phyloP scores from a whole-genome alignment of 2,888 invertebrate genomes.

The Periphyllus acericola region DNA sequence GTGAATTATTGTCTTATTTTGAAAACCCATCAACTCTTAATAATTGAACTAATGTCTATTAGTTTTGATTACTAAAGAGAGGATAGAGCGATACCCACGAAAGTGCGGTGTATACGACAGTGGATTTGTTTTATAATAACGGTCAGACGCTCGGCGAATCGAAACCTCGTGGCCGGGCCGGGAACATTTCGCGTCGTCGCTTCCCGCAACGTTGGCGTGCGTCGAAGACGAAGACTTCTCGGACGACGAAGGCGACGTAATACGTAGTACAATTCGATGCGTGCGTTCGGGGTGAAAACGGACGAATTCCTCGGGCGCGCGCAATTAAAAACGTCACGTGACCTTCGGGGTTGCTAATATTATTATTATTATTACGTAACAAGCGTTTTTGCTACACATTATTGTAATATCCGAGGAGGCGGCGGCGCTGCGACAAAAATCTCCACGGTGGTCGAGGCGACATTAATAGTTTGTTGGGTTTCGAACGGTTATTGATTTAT shows the following conservation, averaged over 20 bases:
- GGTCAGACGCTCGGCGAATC: constrained; percentile 12
- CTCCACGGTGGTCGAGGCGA: neutral
- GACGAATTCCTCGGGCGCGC: constrained; percentile 15
- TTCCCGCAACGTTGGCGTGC: constrained; percentile 47
- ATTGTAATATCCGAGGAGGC: neutral
- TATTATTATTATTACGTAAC: neutral
- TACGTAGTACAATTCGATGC: neutral
- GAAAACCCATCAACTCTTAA: no score
- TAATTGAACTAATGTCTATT: no score
- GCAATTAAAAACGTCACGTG: neutral
- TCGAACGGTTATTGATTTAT: neutral
- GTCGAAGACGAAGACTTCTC: neutral
- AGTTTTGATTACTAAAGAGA: no score
- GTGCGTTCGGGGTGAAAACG: constrained; percentile 30
- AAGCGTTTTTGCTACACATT: neutral
- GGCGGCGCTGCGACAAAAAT: constrained; percentile 9
- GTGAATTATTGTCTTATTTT: no score
- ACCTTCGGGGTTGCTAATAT: neutral
- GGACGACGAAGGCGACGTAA: neutral
- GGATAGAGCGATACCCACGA: no score
- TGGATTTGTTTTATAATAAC: neutral
- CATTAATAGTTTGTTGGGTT: constrained; percentile 10
- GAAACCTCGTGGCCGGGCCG: constrained; percentile 33
- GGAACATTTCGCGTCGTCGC: constrained; percentile 20
- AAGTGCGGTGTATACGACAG: no score